phyloP scores from a whole-genome alignment of 1,140 invertebrate species.

The Lucilia cuprina region DNA sequence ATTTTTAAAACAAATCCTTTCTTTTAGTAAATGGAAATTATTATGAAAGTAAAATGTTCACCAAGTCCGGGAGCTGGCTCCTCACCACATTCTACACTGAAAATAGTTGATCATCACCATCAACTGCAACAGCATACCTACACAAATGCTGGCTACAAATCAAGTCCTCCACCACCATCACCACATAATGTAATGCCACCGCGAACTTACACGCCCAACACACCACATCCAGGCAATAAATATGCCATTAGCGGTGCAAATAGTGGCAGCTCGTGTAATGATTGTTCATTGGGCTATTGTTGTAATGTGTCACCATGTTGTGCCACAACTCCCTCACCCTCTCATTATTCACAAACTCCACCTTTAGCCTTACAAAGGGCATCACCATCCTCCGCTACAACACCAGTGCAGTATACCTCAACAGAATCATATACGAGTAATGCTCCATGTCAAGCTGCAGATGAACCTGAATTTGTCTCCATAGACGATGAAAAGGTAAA shows the following conservation, averaged over 20 bases:
- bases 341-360: background rate
- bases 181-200: constrained; percentile 4
- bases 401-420: no score
- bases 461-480: constrained; percentile 57
- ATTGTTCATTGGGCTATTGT: constrained; percentile 29
- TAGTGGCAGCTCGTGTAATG: background rate
- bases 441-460: background rate
- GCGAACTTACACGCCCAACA: background rate
- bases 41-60: constrained; percentile 42
- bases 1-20: background rate
- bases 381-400: background rate
- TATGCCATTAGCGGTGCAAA: background rate
- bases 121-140: constrained; percentile 38
- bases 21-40: constrained; percentile 38
- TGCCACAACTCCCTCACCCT: background rate
- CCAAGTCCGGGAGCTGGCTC: background rate
- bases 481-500: constrained; percentile 59
- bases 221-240: background rate
- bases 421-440: background rate
- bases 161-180: background rate
- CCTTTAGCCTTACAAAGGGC: background rate
- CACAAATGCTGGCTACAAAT: constrained; percentile 13
- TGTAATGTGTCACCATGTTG: constrained; percentile 23
- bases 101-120: constrained; percentile 40
- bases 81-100: constrained; percentile 26